Conservation (phyloP, 2,888 invertebrate species). For the Mactromeris polynyma region DNA sequence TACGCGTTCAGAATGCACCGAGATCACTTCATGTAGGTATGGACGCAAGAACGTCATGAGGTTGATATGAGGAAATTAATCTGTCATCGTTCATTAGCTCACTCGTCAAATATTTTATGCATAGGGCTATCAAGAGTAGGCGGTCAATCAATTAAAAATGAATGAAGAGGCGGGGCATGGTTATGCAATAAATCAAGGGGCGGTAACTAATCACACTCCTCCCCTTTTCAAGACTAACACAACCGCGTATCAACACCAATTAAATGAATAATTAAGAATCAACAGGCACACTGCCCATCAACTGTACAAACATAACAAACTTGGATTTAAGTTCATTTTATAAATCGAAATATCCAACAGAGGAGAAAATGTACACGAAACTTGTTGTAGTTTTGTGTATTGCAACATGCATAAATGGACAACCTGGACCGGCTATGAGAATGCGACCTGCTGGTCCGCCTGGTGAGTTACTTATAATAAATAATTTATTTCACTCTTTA, state of each 20-base stretch:
- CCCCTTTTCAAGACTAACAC: background rate
- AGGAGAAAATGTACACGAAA: background rate
- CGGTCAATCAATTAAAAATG: background rate
- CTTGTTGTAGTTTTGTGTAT: background rate
- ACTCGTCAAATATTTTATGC: background rate
- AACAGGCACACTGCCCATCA: background rate
- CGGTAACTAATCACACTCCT: background rate
- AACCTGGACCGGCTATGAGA: background rate
- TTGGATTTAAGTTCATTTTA: background rate
- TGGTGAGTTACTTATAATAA: too few species aligned
- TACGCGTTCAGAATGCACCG: background rate
- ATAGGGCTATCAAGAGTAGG: background rate
- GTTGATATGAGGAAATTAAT: conserved; percentile 6
- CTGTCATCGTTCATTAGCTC: conserved; percentile 14
- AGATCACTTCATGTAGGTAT: background rate
- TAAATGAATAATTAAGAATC: background rate
- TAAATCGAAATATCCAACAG: background rate
- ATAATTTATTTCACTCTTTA: background rate
- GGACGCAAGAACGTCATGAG: background rate
- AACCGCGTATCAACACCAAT: background rate
- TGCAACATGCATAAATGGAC: background rate
- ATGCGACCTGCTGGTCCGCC: background rate
- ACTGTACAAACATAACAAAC: background rate
- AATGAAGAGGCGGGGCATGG: background rate
- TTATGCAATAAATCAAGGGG: background rate